Evolutionary conservation across 1,140 invertebrate species (phyloP).

Genomic region (Bombus sylvicola): DNA sequence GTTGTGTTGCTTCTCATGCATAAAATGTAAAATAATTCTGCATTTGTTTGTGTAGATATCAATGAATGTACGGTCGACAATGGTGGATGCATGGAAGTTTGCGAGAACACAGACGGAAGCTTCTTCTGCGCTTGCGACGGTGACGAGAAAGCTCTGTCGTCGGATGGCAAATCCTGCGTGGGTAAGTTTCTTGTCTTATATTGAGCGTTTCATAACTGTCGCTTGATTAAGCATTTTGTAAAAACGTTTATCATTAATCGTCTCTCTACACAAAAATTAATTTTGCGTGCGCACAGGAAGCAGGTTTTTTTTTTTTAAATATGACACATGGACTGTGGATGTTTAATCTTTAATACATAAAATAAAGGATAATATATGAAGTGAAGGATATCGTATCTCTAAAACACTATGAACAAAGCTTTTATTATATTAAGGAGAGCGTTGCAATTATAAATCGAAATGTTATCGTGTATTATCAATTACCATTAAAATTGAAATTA

Average conservation of each 20-base stretch:
- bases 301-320: neutral
- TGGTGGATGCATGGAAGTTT: constrained; percentile 87
- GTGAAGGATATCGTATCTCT: no score
- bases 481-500: neutral
- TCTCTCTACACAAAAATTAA: no score
- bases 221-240: neutral
- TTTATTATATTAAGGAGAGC: neutral
- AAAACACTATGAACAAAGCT: neutral
- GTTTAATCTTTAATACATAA: no score
- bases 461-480: neutral
- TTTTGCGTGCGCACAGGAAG: neutral
- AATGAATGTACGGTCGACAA: constrained; percentile 87
- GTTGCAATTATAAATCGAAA: neutral
- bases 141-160: constrained; percentile 77
- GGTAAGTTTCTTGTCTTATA: constrained; percentile 67
- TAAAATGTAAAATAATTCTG: neutral
- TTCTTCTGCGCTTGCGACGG: constrained; percentile 84
- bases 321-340: no score
- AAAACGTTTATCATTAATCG: no score
- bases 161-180: constrained; percentile 78
- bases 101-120: constrained; percentile 87
- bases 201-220: neutral
- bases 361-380: no score
- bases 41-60: constrained; percentile 82
- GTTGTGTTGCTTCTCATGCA: neutral